A percentile compares a stretch with the other conserved stretches of the same genome.
Conservation (phyloP, 2,797 vertebrate species). For the Coregonus ussuriensis region DNA sequence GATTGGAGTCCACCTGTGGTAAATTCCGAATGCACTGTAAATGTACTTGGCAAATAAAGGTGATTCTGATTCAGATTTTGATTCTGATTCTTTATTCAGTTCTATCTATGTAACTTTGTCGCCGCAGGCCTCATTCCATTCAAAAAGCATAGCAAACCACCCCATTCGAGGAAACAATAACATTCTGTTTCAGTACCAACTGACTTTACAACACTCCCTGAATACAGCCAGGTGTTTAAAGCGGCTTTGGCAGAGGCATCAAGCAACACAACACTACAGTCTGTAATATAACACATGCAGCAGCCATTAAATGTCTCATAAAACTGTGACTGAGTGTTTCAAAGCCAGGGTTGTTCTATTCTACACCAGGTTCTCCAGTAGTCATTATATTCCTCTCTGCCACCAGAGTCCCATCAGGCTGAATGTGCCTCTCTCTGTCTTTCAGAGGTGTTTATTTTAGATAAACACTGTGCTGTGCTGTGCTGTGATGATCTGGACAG, state of each 20-base stretch:
- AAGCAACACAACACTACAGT: background rate
- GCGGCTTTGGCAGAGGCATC: too few relatives aligned
- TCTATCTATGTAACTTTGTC: background rate
- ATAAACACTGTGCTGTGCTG: constrained; percentile 1
- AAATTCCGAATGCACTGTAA: too few relatives aligned
- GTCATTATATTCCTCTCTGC: background rate
- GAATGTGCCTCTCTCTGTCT: constrained; percentile 7
- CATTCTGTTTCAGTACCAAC: background rate
- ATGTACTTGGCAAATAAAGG: too few relatives aligned
- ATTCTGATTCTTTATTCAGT: background rate
- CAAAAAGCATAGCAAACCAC: background rate
- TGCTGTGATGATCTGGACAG: background rate
- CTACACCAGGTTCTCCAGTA: background rate
- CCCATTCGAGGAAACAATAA: background rate
- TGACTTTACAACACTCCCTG: background rate
- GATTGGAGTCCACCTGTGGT: too few relatives aligned
- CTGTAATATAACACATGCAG: background rate
- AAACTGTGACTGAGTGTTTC: background rate
- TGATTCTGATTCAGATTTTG: background rate
- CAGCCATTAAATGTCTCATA: background rate
- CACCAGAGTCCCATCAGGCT: background rate
- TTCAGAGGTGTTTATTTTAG: constrained; percentile 42
- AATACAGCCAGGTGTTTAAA: too few relatives aligned
- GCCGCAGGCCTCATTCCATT: background rate
- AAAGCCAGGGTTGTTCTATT: background rate